A percentile compares a stretch with the other conserved stretches of the same genome.
Conservation (phyloP, 2,113 vertebrate genomes). For the Tonatia bakeri region DNA sequence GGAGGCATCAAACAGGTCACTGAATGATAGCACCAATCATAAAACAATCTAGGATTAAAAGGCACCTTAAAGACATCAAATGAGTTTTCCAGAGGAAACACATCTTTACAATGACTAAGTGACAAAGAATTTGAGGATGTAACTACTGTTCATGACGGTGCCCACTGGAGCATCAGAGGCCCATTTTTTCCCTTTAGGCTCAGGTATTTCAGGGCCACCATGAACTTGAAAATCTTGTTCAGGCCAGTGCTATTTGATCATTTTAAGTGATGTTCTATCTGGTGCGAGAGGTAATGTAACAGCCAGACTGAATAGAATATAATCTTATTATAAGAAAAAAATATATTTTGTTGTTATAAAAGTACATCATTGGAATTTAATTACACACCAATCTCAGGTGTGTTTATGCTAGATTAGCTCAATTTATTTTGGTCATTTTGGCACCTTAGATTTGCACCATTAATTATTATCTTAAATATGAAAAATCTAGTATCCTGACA, state of each 20-base stretch:
- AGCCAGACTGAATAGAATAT: not conserved
- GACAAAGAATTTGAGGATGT: not conserved
- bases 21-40: not conserved
- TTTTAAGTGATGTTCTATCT: not conserved
- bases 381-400: not conserved
- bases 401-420: constrained; percentile 32
- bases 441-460: not conserved
- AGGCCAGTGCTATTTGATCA: not conserved
- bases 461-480: constrained; percentile 35
- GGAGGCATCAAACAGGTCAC: not conserved
- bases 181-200: not conserved
- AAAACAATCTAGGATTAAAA: not conserved
- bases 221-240: not conserved
- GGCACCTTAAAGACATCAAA: not conserved
- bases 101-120: not conserved
- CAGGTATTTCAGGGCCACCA: not conserved
- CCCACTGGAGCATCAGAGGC: not conserved
- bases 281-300: not conserved
- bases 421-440: constrained; percentile 44
- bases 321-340: constrained; percentile 5
- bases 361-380: constrained; percentile 34
- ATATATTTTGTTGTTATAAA: constrained; percentile 33
- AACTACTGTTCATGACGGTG: not conserved
- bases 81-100: not conserved
- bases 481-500: constrained; percentile 28